Evolutionary conservation across 2,797 vertebrate species (phyloP).

Genomic region (Cottoperca gobio): DNA sequence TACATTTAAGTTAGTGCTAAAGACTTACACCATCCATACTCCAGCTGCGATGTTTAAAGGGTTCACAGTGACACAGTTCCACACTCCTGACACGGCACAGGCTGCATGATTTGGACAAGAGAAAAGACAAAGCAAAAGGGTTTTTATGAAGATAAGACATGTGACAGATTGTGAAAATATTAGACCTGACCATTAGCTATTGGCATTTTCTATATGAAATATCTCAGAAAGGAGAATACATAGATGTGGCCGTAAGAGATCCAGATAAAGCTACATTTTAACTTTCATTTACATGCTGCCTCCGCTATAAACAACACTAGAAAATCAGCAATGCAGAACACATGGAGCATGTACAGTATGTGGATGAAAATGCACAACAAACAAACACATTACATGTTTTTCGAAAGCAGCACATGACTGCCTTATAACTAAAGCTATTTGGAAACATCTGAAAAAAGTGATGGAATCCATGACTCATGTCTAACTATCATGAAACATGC

Average conservation of each 20-base stretch:
- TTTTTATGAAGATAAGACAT: background rate
- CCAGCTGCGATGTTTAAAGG: conserved; percentile 96
- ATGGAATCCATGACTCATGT: background rate
- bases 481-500: conserved; percentile 1
- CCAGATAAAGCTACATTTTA: background rate
- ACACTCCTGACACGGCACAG: conserved; percentile 92
- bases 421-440: background rate
- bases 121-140: conserved; percentile 9
- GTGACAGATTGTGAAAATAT: background rate
- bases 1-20: background rate
- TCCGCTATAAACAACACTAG: background rate
- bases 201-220: background rate
- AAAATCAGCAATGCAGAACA: conserved; percentile 15
- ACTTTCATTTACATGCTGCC: background rate
- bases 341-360: background rate
- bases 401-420: background rate
- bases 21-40: conserved; percentile 99
- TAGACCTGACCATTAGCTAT: background rate
- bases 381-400: background rate
- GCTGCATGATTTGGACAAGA: conserved; percentile 80
- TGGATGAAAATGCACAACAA: background rate
- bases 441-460: conserved; percentile 1
- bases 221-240: background rate
- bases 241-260: background rate
- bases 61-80: conserved; percentile 96